Evolutionary conservation across 2,797 vertebrate species (phyloP), one percentile per base, ranked within the genome.

Genomic region (Chromobotia macracanthus): DNA sequence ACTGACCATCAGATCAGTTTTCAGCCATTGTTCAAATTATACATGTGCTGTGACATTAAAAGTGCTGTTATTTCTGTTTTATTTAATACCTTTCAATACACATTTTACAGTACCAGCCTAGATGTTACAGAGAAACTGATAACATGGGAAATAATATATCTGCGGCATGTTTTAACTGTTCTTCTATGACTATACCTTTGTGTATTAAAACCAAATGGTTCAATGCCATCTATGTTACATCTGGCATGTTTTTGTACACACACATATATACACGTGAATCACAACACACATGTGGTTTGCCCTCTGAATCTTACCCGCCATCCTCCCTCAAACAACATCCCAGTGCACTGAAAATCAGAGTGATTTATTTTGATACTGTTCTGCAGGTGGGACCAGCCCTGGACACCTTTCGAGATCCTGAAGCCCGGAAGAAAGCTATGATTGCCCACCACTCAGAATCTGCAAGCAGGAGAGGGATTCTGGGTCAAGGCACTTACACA

Each of bases 381-480:
- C 51, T 2, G 1, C 83, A 97, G 96, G 92, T 92, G 53, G 85
- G 85, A 19, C 83, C 94, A 48, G 92, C 92, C 19, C 93, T 98
- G 1, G 89, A 94, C 66, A 97, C 96, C 48, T 96, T 98, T 88
- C 92, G 91, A 73, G 89, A 90, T 1, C 83, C 80, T 3, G 85
- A 84, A 0, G 84, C 90, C 9, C 89, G 87, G 5, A 89, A 81
- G 79, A 90, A 87, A 72, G 92, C 91, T 0, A 73, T 93, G 56
- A 89, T 83, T 60, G 91, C 91, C 28, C 92, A 89, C 48, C 87
- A 1, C 1, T 90, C 91, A 2, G 93, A 92, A 46, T 67, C 31
- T 0, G 85, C 89, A 0, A 89, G 53, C 6, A 89, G 90, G 71
- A 80, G 55, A 13, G 86, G 90, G 0, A 75, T 73, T 23, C 85